Conservation (phyloP, 2,888 invertebrate genomes). For the Chloroclystis v-ata region DNA sequence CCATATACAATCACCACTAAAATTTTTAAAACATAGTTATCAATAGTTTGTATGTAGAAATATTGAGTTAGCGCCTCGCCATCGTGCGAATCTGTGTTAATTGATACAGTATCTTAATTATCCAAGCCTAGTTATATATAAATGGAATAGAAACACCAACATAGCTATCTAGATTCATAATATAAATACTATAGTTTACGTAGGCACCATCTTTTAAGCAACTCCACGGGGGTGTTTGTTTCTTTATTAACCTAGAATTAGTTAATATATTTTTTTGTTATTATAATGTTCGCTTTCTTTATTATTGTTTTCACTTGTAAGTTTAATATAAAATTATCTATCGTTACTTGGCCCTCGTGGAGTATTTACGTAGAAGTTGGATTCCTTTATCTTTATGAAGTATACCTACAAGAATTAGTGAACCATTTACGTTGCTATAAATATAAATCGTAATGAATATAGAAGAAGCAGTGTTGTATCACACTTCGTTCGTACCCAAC, state of each 20-base stretch:
- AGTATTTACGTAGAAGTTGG: constrained; percentile 39
- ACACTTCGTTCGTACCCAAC: constrained; percentile 41
- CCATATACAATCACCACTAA: constrained; percentile 58
- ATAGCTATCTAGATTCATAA: constrained; percentile 69
- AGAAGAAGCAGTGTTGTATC: constrained; percentile 46
- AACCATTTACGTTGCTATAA: constrained; percentile 17
- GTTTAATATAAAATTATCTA: constrained; percentile 43
- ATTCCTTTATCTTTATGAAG: constrained; percentile 48
- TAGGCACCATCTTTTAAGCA: constrained; percentile 41
- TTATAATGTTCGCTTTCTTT: constrained; percentile 58
- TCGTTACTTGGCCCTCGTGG: constrained; percentile 52
- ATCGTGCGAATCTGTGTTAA: constrained; percentile 47
- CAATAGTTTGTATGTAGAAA: constrained; percentile 62
- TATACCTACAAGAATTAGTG: constrained; percentile 30
- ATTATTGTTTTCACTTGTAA: constrained; percentile 52
- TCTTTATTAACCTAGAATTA: constrained; percentile 59
- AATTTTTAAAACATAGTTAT: constrained; percentile 56
- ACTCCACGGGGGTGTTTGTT: constrained; percentile 51
- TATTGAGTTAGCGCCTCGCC: constrained; percentile 45
- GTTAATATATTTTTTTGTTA: constrained; percentile 63
- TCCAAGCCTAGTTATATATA: constrained; percentile 63
- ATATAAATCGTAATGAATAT: constrained; percentile 47
- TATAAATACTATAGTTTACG: constrained; percentile 46
- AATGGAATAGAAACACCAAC: constrained; percentile 75
- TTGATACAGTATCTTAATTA: constrained; percentile 50